Conservation (phyloP, 1,140 invertebrate genomes). For the Coelopa frigida region DNA sequence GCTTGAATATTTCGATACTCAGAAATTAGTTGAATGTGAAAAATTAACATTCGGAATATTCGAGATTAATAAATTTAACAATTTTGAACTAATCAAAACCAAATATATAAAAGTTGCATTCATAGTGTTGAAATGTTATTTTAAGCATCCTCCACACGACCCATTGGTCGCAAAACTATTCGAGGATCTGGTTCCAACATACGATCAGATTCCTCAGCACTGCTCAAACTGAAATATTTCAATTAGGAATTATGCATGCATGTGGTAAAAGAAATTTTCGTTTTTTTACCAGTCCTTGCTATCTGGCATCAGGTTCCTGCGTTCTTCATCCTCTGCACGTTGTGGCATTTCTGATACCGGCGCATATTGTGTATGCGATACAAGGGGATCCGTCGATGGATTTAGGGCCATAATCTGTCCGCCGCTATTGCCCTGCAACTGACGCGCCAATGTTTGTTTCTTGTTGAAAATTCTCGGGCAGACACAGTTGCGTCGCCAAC, state of each 20-base stretch:
- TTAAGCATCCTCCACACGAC: constrained; percentile 48
- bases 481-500: constrained; percentile 19
- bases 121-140: not conserved
- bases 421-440: constrained; percentile 16
- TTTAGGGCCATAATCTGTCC: constrained; percentile 43
- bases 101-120: too few relatives aligned
- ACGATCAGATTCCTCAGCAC: constrained; percentile 58
- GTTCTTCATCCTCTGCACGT: constrained; percentile 52
- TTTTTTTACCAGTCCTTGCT: constrained; percentile 56
- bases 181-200: constrained; percentile 60
- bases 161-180: constrained; percentile 53
- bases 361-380: constrained; percentile 58
- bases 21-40: too few relatives aligned
- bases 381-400: constrained; percentile 63
- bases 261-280: constrained; percentile 19
- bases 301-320: constrained; percentile 60
- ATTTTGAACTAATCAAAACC: too few relatives aligned
- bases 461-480: constrained; percentile 18
- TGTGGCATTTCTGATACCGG: constrained; percentile 61
- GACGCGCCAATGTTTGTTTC: constrained; percentile 17
- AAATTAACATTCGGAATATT: too few relatives aligned
- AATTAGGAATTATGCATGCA: not conserved
- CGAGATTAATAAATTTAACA: too few relatives aligned
- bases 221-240: constrained; percentile 49
- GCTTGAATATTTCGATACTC: too few relatives aligned